A percentile compares a stretch with the other conserved stretches of the same genome.
These are phyloP conservation scores for Urocyon cinereoargenteus DNA, from an alignment of 2,797 vertebrate species.

Conservation along the genomic window DNA sequence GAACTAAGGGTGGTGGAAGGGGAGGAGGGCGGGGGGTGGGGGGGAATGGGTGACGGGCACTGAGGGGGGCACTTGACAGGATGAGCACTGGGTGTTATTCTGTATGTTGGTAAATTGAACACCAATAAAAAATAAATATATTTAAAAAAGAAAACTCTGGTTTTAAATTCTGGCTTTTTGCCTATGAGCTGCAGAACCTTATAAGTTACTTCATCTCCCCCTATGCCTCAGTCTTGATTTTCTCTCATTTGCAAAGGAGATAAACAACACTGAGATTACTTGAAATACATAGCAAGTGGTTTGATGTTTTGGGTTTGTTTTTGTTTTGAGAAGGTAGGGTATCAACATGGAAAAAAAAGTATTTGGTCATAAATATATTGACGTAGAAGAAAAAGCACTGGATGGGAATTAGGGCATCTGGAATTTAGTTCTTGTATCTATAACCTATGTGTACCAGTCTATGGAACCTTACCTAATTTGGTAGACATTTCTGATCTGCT, in stretches of 20 bases:
- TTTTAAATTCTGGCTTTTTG: constrained; percentile 48
- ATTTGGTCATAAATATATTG: neutral
- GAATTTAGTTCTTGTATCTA: neutral
- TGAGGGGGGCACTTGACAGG: too few relatives aligned
- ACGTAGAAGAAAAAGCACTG: neutral
- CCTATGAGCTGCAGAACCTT: neutral
- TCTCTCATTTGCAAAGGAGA: neutral
- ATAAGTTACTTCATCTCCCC: neutral
- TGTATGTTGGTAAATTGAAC: too few relatives aligned
- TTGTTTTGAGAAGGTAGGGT: neutral
- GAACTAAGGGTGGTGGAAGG: too few relatives aligned
- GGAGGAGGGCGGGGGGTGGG: too few relatives aligned
- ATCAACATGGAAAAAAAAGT: neutral
- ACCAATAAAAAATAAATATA: too few relatives aligned
- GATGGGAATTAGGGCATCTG: neutral
- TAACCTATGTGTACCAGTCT: neutral
- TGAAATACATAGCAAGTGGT: neutral
- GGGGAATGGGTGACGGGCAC: too few relatives aligned
- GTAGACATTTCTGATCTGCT: neutral
- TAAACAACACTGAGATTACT: neutral
- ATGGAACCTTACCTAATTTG: neutral
- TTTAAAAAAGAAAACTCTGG: neutral
- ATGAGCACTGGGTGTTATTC: too few relatives aligned
- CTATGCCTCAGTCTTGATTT: neutral
- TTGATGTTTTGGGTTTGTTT: neutral